Base-by-base conservation (phyloP, 2,888 invertebrate genomes). In the Schizotus pectinicornis region DNA sequence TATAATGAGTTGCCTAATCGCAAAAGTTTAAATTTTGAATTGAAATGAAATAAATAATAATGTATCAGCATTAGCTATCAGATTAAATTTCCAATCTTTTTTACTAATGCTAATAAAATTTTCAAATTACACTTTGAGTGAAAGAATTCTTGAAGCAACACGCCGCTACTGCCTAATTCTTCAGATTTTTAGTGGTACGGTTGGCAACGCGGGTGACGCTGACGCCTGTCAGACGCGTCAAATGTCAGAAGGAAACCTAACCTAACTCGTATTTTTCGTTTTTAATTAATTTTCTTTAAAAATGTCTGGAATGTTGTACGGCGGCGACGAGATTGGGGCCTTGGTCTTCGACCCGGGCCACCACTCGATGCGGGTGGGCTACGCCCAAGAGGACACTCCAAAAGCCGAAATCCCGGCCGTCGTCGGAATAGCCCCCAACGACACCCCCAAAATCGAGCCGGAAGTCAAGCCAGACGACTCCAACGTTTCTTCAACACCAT, bases 241-340 rank as follows among this genome's bases (percentile, higher is more conserved):
- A 42, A 52, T 57, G 52, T 57, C 57, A 57, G 48, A 48, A 32
- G 35, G 22, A 35, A 13, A 52, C 48, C 12, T 57, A 57, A 57
- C 57, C 57, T 57, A 47, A 56, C 35, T 47, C 33, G 37, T 38
- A 35, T 49, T 34, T 51, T 57, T 51, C 22, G 38, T 38, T 46
- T 53, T 38, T 35, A 55, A 41, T 34, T 36, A 53, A 42, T 53
- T 53, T 53, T 53, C 45, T 45, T 53, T 53, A 22, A 54, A 47
- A 34, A 81, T 81, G 80, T 80, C 80, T 43, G 88, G 89, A 60
- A 92, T 93, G 90, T 75, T 94, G 54, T 94, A 93, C 68, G 93
- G 93, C n/a, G 93, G 93, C 31, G 99, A 99, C 82, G 99, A 99
- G 80, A 98, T 99, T 64, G 98, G 98, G 7, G 98, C 98, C 0